Base-by-base conservation (phyloP, 2,797 vertebrate species). In the Chelonia mydas region DNA sequence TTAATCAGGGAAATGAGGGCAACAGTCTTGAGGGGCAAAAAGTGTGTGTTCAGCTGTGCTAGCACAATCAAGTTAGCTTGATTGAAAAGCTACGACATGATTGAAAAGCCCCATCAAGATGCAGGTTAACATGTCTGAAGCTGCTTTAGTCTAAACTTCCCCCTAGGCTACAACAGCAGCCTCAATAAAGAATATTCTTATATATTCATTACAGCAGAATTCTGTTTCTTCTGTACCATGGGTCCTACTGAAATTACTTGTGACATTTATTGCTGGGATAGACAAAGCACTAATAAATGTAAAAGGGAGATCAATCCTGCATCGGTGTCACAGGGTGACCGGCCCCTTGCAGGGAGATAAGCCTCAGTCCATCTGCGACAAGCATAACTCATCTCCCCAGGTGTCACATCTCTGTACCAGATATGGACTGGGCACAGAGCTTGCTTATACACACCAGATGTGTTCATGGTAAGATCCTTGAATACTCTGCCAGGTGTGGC, bases 111-210 rank as follows among this genome's bases (percentile, higher is more conserved):
- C 78, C 0, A 0, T 86, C 50, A 33, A 87, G 92, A 87, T 41
- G 50, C n/a, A 89, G 53, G 94, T n/a, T 86, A 94, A 91, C 79
- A 27, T 50, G 65, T 90, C 61, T 89, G 87, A 92, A 95, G 84
- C 84, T 95, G 90, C 57, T 95, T 95, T 59, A 83, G 59, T 82
- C 49, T 89, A 81, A 94, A 95, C 77, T 91, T 90, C 86, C 93
- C 94, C 86, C 68, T 83, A 87, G 90, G 94, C 85, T 54, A 84
- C 4, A 53, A 55, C 33, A 55, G 93, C 95, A 94, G 65, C 84
- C 80, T 96, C 84, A 78, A 77, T 53, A 72, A 93, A 91, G 57
- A 80, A 84, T 92, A 92, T 81, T 96, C 74, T 96, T 88, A 13
- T 90, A 53, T 94, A 50, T 92, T 97, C 82, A 78, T 92, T 94